A percentile compares a stretch with the other conserved stretches of the same genome.
phyloP scores from a whole-genome alignment of 2,797 vertebrate genomes.

The Diplodus puntazzo region DNA sequence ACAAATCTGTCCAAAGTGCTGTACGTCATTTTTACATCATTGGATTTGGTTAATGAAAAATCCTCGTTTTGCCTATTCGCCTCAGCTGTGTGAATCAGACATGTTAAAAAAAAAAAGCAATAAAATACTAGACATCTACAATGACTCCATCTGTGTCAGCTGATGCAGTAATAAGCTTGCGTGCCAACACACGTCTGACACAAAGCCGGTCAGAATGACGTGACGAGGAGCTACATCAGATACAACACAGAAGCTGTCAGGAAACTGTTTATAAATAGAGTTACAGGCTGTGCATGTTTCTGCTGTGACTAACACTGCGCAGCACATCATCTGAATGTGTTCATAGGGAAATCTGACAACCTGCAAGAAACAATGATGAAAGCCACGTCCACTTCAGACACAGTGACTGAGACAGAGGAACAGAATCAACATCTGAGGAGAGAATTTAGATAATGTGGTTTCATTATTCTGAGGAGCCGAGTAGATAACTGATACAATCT shows the following conservation, averaged over 20 bases:
- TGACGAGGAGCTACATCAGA: slow-evolving; percentile 47
- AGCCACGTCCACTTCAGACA: slow-evolving; percentile 47
- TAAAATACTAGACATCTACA: slow-evolving; percentile 21
- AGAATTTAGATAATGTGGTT: background rate
- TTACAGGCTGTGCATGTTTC: slow-evolving; percentile 33
- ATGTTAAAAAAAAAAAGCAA: slow-evolving; percentile 3
- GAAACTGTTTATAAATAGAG: slow-evolving; percentile 35
- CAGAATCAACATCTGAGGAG: background rate
- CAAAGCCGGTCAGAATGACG: slow-evolving; percentile 20
- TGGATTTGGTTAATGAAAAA: background rate
- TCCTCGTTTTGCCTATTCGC: too few species aligned
- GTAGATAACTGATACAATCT: background rate
- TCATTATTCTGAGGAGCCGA: background rate
- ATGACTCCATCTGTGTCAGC: background rate
- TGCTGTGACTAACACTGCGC: slow-evolving; percentile 60
- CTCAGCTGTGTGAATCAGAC: background rate
- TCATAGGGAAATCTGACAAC: slow-evolving; percentile 55
- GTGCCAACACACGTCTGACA: slow-evolving; percentile 22
- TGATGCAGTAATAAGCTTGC: slow-evolving; percentile 1
- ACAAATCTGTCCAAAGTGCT: too few species aligned
- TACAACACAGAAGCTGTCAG: slow-evolving; percentile 40
- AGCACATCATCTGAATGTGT: slow-evolving; percentile 45
- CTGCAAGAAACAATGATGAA: slow-evolving; percentile 40
- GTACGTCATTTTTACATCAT: background rate
- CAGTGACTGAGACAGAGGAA: background rate